Evolutionary conservation across 1,140 invertebrate species (phyloP).

Genomic region (Belonocnema kinseyi): DNA sequence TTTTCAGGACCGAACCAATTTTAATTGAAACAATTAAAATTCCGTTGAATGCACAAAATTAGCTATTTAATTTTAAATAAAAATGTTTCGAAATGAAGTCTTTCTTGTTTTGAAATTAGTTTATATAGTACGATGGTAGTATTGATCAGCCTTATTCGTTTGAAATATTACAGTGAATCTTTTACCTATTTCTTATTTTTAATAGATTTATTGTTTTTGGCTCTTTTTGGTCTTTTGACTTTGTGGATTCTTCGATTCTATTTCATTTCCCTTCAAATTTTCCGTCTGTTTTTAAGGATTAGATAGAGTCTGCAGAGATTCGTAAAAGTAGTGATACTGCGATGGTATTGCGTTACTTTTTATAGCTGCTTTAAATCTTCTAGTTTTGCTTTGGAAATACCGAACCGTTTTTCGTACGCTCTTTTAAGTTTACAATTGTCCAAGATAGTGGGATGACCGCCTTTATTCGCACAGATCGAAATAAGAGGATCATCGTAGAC

Average conservation of each 20-base stretch:
- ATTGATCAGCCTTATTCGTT: too few relatives aligned
- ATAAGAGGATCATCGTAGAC: not conserved
- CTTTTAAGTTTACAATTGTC: not conserved
- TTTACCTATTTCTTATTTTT: not conserved
- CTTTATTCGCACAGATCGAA: not conserved
- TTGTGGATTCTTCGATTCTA: not conserved
- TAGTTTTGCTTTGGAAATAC: not conserved
- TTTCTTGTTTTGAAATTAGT: too few relatives aligned
- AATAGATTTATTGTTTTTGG: not conserved
- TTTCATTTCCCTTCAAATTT: not conserved
- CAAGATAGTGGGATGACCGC: not conserved
- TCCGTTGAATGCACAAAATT: too few relatives aligned
- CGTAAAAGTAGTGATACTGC: conserved; percentile 19
- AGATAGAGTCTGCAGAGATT: not conserved
- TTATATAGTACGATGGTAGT: too few relatives aligned
- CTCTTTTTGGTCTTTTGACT: not conserved
- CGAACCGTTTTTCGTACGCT: not conserved
- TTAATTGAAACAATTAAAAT: too few relatives aligned
- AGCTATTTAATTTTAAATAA: too few relatives aligned
- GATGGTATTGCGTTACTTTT: not conserved
- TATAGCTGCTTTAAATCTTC: not conserved
- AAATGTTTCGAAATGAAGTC: too few relatives aligned
- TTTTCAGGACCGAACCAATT: too few relatives aligned
- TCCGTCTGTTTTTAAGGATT: not conserved
- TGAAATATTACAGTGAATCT: too few relatives aligned